These are phyloP conservation scores for Orthosia gothica DNA, from an alignment of 2,888 invertebrate genomes.

Conservation along the genomic window DNA sequence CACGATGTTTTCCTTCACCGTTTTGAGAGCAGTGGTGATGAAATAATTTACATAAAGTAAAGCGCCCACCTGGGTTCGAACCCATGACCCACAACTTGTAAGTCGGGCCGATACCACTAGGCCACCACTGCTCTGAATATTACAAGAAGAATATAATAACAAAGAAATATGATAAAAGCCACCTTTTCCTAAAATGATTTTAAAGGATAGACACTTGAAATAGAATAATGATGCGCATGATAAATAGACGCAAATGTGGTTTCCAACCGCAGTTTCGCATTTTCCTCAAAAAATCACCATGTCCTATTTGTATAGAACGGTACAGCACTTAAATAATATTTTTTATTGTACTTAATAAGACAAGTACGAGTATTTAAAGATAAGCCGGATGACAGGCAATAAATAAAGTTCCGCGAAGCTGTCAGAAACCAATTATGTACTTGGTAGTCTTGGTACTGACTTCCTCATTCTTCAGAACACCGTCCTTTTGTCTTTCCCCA, in stretches of 20 bases:
- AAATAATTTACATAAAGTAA: too few species aligned
- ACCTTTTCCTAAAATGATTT: neutral
- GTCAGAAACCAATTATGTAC: constrained; percentile 56
- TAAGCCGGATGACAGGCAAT: constrained; percentile 45
- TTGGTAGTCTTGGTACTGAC: neutral
- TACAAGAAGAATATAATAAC: too few species aligned
- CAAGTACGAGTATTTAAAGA: constrained; percentile 20
- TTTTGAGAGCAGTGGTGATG: too few species aligned
- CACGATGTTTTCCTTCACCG: too few species aligned
- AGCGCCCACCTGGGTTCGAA: too few species aligned
- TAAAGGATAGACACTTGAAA: neutral
- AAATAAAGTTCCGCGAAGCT: constrained; percentile 46
- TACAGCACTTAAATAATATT: constrained; percentile 15
- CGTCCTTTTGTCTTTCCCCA: constrained; percentile 39
- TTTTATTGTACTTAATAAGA: constrained; percentile 39
- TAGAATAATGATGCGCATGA: neutral
- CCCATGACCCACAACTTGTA: too few species aligned
- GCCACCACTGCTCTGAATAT: too few species aligned
- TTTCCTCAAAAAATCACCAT: constrained; percentile 2
- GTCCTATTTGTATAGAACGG: constrained; percentile 8
- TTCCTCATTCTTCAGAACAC: constrained; percentile 57
- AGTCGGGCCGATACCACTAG: too few species aligned
- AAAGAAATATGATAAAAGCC: neutral
- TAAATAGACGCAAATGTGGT: neutral
- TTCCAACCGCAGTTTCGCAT: neutral